Percentiles rank a stretch among this genome's conserved stretches.
Evolutionary conservation across 2,888 invertebrate genomes (phyloP).

Genomic region (Siphonodentalium dalli): DNA sequence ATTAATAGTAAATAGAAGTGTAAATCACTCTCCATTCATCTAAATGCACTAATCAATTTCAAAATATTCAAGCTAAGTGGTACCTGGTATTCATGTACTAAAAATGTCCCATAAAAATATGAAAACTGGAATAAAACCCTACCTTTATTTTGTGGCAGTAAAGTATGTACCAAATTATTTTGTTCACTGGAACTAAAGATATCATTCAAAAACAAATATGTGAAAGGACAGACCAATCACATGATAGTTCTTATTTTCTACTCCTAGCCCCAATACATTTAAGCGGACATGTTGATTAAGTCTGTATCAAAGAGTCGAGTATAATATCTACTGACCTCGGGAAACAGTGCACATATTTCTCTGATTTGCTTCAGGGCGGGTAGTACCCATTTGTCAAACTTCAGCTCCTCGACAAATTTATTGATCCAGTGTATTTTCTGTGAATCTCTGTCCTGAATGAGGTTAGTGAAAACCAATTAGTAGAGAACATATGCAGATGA

Average conservation of each 20-base stretch:
- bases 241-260: not conserved
- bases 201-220: not conserved
- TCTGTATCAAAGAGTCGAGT: not conserved
- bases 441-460: slow-evolving; percentile 80
- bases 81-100: too few species aligned
- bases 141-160: too few species aligned
- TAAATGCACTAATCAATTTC: too few species aligned
- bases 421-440: slow-evolving; percentile 96
- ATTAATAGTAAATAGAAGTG: too few species aligned
- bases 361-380: slow-evolving; percentile 94
- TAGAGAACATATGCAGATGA: too few species aligned
- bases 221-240: not conserved
- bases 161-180: too few species aligned
- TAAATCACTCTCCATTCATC: too few species aligned
- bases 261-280: not conserved
- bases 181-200: too few species aligned
- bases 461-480: too few species aligned
- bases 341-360: slow-evolving; percentile 91
- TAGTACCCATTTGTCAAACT: slow-evolving; percentile 81
- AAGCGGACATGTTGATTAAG: not conserved
- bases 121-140: too few species aligned
- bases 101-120: too few species aligned
- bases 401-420: slow-evolving; percentile 93
- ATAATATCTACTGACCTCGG: slow-evolving; percentile 69
- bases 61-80: too few species aligned